phyloP scores from a whole-genome alignment of 2,113 vertebrate genomes.

The Motacilla alba region DNA sequence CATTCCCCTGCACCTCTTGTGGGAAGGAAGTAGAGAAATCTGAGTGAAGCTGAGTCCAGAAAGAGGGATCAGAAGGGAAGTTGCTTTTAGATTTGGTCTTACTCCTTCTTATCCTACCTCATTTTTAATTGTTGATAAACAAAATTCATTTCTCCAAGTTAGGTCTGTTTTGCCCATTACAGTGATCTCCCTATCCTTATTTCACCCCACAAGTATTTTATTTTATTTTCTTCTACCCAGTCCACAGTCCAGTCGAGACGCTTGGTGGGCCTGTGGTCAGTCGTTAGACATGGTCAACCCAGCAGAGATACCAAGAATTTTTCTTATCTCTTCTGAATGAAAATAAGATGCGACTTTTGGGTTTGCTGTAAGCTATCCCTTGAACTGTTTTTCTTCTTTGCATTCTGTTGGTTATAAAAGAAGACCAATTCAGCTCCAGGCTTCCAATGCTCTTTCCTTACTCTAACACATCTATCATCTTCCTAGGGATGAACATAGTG shows the following conservation, averaged over 20 bases:
- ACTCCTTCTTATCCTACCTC: background rate
- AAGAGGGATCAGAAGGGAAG: background rate
- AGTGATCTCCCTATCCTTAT: background rate
- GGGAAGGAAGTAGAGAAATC: background rate
- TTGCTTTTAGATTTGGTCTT: background rate
- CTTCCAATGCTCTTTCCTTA: background rate
- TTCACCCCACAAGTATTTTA: background rate
- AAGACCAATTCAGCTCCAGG: background rate
- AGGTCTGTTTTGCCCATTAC: background rate
- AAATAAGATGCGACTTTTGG: background rate
- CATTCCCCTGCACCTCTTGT: accelerated
- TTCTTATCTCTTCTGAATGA: background rate
- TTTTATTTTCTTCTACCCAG: background rate
- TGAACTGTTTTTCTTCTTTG: background rate
- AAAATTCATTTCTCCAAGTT: background rate
- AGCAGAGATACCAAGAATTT: background rate
- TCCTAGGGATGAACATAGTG: background rate
- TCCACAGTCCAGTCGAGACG: background rate
- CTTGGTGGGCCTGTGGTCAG: background rate
- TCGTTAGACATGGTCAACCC: background rate
- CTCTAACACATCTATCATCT: background rate
- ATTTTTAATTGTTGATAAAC: background rate
- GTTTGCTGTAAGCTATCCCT: background rate
- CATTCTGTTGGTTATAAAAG: background rate
- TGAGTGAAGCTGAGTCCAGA: background rate